A percentile compares a stretch with the other conserved stretches of the same genome.
phyloP scores from a whole-genome alignment of 2,888 invertebrate species.

The Lepidocyrtoides sp. region DNA sequence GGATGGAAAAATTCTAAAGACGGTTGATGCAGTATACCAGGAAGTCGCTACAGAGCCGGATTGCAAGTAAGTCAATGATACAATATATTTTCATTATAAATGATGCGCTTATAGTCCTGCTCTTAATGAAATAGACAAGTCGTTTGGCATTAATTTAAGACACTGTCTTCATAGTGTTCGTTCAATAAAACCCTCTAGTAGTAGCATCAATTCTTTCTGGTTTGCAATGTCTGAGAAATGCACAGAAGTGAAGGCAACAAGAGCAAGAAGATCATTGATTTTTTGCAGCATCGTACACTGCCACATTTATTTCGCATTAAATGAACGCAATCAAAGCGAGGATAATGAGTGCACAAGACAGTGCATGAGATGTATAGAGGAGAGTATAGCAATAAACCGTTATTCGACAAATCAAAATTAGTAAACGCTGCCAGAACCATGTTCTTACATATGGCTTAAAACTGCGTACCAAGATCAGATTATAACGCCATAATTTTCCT shows the following conservation, averaged over 20 bases:
- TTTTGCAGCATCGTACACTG: background rate
- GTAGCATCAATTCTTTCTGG: background rate
- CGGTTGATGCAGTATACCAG: constrained; percentile 94
- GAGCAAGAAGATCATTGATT: constrained; percentile 4
- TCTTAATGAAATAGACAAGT: too few relatives aligned
- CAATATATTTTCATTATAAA: too few relatives aligned
- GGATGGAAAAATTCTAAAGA: constrained; percentile 94
- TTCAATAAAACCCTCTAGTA: too few relatives aligned
- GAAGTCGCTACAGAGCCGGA: constrained; percentile 85
- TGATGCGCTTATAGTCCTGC: too few relatives aligned
- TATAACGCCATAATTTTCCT: constrained; percentile 13
- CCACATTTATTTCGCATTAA: constrained; percentile 12
- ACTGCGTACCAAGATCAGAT: constrained; percentile 77
- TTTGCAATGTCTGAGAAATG: background rate
- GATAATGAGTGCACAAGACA: constrained; percentile 29
- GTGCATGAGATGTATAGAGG: background rate
- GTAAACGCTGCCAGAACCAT: constrained; percentile 61
- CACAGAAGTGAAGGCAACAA: constrained; percentile 16
- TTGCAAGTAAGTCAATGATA: constrained; percentile 84
- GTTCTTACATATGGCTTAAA: constrained; percentile 39
- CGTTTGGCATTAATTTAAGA: too few relatives aligned
- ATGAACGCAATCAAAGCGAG: background rate
- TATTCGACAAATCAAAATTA: constrained; percentile 74
- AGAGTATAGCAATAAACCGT: constrained; percentile 46
- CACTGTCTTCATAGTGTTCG: too few relatives aligned